Evolutionary conservation across 2,797 vertebrate genomes (phyloP).

Genomic region (Chiropotes sagulatus): DNA sequence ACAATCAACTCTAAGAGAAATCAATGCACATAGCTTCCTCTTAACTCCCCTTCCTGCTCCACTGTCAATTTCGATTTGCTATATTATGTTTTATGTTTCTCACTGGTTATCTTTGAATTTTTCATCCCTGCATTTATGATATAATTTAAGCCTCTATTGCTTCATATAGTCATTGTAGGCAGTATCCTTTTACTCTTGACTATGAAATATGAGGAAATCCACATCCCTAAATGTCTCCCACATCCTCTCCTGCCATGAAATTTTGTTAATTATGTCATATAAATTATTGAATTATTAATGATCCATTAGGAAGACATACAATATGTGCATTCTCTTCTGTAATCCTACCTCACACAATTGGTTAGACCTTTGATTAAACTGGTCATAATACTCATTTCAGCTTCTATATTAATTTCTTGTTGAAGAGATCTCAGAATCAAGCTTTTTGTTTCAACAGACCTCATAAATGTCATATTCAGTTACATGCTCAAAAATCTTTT

Average conservation of each 20-base stretch:
- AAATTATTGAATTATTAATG: constrained; percentile 19
- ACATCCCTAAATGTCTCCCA: not conserved
- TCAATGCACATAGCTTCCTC: not conserved
- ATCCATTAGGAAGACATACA: not conserved
- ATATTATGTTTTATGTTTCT: not conserved
- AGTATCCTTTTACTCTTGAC: not conserved
- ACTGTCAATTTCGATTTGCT: not conserved
- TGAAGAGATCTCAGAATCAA: not conserved
- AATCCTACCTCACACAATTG: not conserved
- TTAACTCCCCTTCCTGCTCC: not conserved
- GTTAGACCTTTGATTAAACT: not conserved
- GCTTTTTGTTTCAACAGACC: not conserved
- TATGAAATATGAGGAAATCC: not conserved
- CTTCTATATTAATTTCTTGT: constrained; percentile 3
- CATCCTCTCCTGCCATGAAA: not conserved
- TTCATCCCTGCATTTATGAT: not conserved
- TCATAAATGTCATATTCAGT: not conserved
- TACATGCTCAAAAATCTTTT: not conserved
- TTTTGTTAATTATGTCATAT: not conserved
- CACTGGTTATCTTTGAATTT: not conserved
- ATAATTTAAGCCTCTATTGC: not conserved
- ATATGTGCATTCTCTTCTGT: not conserved
- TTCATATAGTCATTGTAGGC: not conserved
- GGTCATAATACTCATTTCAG: not conserved
- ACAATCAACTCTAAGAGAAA: not conserved